Evolutionary conservation across 2,888 invertebrate species (phyloP).

Genomic region (Piscicola geometra): DNA sequence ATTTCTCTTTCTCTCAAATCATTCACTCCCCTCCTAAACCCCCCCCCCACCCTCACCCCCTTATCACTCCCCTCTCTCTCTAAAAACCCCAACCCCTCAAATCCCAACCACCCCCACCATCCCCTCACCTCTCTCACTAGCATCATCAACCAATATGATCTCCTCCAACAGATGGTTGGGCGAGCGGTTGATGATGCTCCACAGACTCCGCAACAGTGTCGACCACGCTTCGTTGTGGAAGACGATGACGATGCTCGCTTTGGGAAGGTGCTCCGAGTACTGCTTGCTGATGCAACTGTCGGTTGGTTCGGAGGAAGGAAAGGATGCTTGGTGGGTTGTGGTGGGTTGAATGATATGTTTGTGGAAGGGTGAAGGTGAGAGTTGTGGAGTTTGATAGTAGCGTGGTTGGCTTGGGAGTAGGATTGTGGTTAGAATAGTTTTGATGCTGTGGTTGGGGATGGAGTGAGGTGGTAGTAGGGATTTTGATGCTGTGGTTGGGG

Average conservation of each 20-base stretch:
- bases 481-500: background rate
- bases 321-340: background rate
- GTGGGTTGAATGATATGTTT: background rate
- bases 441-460: background rate
- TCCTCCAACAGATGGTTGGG: slow-evolving; percentile 83
- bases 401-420: background rate
- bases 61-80: background rate
- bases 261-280: slow-evolving; percentile 54
- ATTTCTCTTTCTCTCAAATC: too few species aligned
- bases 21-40: background rate
- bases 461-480: background rate
- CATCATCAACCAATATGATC: slow-evolving; percentile 93
- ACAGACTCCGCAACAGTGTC: slow-evolving; percentile 86
- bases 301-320: background rate
- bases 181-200: slow-evolving; percentile 91
- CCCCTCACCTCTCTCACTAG: slow-evolving; percentile 64
- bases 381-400: background rate
- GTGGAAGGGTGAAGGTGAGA: background rate
- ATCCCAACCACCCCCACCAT: background rate
- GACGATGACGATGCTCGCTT: slow-evolving; percentile 55
- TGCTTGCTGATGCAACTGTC: slow-evolving; percentile 63
- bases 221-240: slow-evolving; percentile 98
- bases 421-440: background rate
- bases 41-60: background rate
- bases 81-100: background rate